Percentiles rank a stretch among this genome's conserved stretches.
These are phyloP conservation scores for Perccottus glenii DNA, from an alignment of 2,113 vertebrate species.

Conservation along the genomic window DNA sequence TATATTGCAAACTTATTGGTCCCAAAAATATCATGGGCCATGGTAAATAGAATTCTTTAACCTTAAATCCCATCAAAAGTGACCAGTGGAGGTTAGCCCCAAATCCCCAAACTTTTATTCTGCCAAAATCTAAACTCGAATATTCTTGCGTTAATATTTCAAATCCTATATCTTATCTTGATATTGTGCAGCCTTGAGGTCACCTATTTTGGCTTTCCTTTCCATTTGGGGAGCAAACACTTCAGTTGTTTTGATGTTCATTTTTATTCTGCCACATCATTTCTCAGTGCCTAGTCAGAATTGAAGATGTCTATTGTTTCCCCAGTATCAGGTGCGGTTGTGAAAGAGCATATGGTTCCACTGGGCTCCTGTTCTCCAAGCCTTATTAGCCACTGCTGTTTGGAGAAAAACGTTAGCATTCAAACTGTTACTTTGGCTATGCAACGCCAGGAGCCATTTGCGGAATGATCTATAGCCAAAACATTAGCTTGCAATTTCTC, in stretches of 20 bases:
- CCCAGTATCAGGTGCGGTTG: conserved; percentile 33
- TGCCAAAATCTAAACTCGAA: background rate
- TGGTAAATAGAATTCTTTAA: too few relatives aligned
- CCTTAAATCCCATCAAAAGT: too few relatives aligned
- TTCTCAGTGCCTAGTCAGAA: conserved; percentile 39
- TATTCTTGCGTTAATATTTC: background rate
- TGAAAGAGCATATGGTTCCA: conserved; percentile 27
- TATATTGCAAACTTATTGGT: too few relatives aligned
- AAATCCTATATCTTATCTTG: background rate
- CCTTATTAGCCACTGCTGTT: conserved; percentile 51
- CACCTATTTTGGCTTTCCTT: conserved; percentile 37
- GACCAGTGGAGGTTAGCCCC: too few relatives aligned
- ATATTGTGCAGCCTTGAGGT: conserved; percentile 1
- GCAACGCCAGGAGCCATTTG: conserved; percentile 69
- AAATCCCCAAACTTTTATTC: background rate
- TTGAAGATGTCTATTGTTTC: conserved; percentile 28
- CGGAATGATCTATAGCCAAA: conserved; percentile 75
- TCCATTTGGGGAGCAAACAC: conserved; percentile 48
- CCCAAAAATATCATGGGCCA: too few relatives aligned
- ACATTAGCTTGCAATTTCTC: conserved; percentile 79
- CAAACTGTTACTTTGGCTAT: conserved; percentile 67
- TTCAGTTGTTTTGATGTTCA: conserved; percentile 31
- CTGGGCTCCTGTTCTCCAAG: conserved; percentile 36
- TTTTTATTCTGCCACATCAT: conserved; percentile 40
- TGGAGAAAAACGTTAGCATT: conserved; percentile 65